Percentiles rank a stretch among this genome's conserved stretches.
Conservation (phyloP, 2,888 invertebrate species). For the Micoletzkya japonica region DNA sequence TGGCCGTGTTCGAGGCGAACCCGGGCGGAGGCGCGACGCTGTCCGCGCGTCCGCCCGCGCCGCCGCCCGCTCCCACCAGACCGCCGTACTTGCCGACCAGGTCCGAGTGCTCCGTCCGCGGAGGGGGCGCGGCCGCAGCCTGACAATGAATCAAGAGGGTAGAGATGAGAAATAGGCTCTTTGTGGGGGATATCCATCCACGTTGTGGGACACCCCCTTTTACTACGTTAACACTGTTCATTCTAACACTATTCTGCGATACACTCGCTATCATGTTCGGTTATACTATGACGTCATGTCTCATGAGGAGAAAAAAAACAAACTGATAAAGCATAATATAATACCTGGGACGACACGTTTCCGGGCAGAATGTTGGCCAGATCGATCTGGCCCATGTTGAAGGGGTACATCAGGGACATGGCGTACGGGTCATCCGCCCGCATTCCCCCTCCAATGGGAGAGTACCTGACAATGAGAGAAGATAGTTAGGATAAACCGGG, state of each 20-base stretch:
- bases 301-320: neutral
- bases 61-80: too few species aligned
- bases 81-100: slow-evolving; percentile 20
- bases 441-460: slow-evolving; percentile 37
- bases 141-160: too few species aligned
- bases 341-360: slow-evolving; percentile 29
- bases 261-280: too few species aligned
- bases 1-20: slow-evolving; percentile 32
- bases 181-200: too few species aligned
- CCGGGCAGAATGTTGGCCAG: slow-evolving; percentile 38
- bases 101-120: slow-evolving; percentile 21
- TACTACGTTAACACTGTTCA: too few species aligned
- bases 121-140: neutral
- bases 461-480: slow-evolving; percentile 42
- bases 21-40: slow-evolving; percentile 49
- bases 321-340: neutral
- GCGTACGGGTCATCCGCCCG: slow-evolving; percentile 42
- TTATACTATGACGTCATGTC: too few species aligned
- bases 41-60: slow-evolving; percentile 12
- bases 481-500: too few species aligned
- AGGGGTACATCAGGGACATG: slow-evolving; percentile 42
- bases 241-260: too few species aligned
- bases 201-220: too few species aligned
- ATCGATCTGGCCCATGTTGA: slow-evolving; percentile 41
- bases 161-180: too few species aligned